phyloP scores from a whole-genome alignment of 2,888 invertebrate species.

The Dioctria linearis region DNA sequence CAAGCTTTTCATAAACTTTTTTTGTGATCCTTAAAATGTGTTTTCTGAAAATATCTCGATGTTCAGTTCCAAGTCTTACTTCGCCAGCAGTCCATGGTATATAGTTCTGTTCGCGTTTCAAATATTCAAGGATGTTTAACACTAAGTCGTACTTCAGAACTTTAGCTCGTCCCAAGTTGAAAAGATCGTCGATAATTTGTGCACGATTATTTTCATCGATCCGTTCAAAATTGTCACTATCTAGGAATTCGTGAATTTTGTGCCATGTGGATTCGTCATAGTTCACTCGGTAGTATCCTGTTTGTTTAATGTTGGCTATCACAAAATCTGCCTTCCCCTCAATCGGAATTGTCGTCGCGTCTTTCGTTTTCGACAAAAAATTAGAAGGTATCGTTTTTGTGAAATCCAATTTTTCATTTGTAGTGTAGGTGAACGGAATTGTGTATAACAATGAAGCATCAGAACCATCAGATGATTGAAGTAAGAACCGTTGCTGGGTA shows the following conservation, averaged over 20 bases:
- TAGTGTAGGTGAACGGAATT: conserved; percentile 68
- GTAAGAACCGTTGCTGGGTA: conserved; percentile 64
- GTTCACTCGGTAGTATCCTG: conserved; percentile 76
- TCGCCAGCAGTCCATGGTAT: conserved; percentile 84
- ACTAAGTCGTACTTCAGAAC: conserved; percentile 76
- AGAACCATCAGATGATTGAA: conserved; percentile 60
- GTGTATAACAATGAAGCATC: conserved; percentile 63
- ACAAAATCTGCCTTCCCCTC: conserved; percentile 65
- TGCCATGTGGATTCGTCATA: conserved; percentile 80
- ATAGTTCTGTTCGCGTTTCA: conserved; percentile 79
- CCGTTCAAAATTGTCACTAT: neutral
- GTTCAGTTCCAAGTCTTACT: conserved; percentile 64
- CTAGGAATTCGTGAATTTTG: conserved; percentile 74
- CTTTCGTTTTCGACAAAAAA: conserved; percentile 16
- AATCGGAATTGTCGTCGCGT: neutral
- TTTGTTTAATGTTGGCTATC: conserved; percentile 68
- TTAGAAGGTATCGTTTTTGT: conserved; percentile 62
- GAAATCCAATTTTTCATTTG: conserved; percentile 63
- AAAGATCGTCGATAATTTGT: conserved; percentile 85
- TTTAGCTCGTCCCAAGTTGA: conserved; percentile 81
- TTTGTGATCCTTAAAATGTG: conserved; percentile 72
- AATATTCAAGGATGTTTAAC: conserved; percentile 79
- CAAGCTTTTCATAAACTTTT: conserved; percentile 72
- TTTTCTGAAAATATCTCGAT: conserved; percentile 61
- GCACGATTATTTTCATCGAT: conserved; percentile 82